Evolutionary conservation across 2,113 vertebrate species (phyloP).

Genomic region (Erpornis zantholeuca): DNA sequence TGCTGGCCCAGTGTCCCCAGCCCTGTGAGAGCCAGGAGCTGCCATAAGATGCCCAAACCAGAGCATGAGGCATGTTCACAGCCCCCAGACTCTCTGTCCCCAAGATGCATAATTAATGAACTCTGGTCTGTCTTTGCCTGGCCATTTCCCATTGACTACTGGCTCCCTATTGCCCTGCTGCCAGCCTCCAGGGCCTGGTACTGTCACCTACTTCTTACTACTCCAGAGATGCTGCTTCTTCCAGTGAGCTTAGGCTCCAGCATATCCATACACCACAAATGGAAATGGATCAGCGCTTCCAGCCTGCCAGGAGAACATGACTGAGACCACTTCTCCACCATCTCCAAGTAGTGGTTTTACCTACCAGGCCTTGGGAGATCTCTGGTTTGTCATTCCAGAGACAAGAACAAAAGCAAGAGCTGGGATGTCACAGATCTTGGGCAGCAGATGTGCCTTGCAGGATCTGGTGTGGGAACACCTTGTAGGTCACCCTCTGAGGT

Average conservation of each 20-base stretch:
- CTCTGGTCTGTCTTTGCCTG: neutral
- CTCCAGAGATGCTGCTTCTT: slow-evolving; percentile 78
- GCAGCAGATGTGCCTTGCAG: neutral
- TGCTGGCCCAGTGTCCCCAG: too few species aligned
- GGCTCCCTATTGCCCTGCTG: neutral
- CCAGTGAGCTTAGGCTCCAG: slow-evolving; percentile 69
- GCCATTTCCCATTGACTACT: neutral
- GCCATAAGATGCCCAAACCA: neutral
- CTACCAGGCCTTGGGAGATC: neutral
- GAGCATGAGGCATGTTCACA: neutral
- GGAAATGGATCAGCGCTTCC: neutral
- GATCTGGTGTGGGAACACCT: neutral
- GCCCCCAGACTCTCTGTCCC: neutral
- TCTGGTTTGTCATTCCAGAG: neutral
- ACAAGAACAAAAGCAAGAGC: neutral
- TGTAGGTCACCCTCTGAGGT: neutral
- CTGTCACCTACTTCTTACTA: neutral
- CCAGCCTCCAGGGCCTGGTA: neutral
- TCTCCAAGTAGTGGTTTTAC: neutral
- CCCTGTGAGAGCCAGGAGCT: neutral
- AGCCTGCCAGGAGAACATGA: neutral
- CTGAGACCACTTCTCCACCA: neutral
- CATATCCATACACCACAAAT: neutral
- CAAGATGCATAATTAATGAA: neutral
- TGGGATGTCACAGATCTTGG: neutral